Conservation (phyloP, 2,113 vertebrate species). For the Electrona antarctica region DNA sequence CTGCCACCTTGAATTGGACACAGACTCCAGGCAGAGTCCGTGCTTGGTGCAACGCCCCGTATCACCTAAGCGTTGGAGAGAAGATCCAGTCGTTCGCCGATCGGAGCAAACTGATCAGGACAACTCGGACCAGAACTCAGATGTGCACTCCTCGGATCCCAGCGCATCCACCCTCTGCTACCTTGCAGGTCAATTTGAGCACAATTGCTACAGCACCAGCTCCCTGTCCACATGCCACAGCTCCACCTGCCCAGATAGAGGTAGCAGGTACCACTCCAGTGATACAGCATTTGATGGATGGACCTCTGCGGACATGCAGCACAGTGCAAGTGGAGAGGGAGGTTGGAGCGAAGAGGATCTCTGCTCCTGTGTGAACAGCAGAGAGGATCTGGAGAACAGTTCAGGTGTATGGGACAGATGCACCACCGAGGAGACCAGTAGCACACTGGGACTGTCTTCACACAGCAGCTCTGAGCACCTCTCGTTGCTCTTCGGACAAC, state of each 20-base stretch:
- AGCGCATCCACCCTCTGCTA: conserved; percentile 38
- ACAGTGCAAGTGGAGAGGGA: conserved; percentile 59
- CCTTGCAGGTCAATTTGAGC: conserved; percentile 44
- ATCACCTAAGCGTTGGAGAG: conserved; percentile 38
- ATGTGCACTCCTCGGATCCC: conserved; percentile 13
- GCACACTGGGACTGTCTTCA: conserved; percentile 70
- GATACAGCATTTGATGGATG: conserved; percentile 50
- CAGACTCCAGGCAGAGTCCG: conserved; percentile 15
- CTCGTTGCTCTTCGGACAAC: conserved; percentile 73
- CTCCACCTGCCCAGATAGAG: conserved; percentile 53
- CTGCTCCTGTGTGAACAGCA: conserved; percentile 66
- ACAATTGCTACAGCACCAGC: conserved; percentile 70
- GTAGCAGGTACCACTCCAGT: conserved; percentile 32
- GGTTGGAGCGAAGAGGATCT: conserved; percentile 75
- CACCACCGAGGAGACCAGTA: conserved; percentile 67
- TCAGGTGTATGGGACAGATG: conserved; percentile 58
- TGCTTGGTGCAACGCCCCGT: conserved; percentile 3
- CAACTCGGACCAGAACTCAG: conserved; percentile 38
- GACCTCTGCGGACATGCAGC: conserved; percentile 53
- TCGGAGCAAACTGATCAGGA: conserved; percentile 34
- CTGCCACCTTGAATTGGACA: conserved; percentile 35
- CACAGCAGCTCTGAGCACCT: conserved; percentile 78
- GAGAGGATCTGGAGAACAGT: conserved; percentile 52
- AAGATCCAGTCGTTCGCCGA: conserved; percentile 9
- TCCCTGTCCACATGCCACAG: conserved; percentile 72